Conservation (phyloP, 2,113 vertebrate species). For the Cromileptes altivelis region DNA sequence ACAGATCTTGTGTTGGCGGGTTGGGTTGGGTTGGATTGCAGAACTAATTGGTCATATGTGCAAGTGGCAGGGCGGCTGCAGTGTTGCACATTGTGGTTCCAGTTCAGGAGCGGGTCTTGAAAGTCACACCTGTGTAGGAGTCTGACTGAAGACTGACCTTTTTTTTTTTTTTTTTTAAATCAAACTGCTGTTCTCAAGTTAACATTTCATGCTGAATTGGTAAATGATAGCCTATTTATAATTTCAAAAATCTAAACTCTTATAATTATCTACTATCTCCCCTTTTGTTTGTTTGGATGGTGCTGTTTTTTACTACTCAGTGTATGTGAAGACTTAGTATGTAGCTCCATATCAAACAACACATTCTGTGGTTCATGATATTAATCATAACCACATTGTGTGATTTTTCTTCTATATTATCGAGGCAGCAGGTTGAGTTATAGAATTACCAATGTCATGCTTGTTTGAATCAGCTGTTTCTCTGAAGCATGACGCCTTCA, state of each 20-base stretch:
- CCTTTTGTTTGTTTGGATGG: neutral
- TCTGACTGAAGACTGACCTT: neutral
- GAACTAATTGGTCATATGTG: too few species aligned
- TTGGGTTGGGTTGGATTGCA: too few species aligned
- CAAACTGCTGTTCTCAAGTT: neutral
- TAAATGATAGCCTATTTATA: neutral
- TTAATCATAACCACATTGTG: too few species aligned
- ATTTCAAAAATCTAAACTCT: neutral
- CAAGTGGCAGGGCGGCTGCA: too few species aligned
- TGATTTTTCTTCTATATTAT: neutral
- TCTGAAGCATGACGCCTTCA: neutral
- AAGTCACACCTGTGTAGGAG: too few species aligned
- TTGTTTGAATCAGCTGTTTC: constrained; percentile 36
- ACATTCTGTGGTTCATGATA: neutral
- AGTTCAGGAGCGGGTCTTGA: too few species aligned
- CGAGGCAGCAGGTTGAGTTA: neutral
- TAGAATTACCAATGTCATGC: neutral
- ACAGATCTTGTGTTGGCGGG: too few species aligned
- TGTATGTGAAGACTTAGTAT: neutral
- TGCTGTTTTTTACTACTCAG: neutral
- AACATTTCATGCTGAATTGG: neutral
- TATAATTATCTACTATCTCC: neutral
- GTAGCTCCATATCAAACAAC: neutral
- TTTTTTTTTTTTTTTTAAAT: neutral
- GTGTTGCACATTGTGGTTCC: too few species aligned